A percentile compares a stretch with the other conserved stretches of the same genome.
phyloP scores from a whole-genome alignment of 2,113 vertebrate genomes.

The Pogona vitticeps region DNA sequence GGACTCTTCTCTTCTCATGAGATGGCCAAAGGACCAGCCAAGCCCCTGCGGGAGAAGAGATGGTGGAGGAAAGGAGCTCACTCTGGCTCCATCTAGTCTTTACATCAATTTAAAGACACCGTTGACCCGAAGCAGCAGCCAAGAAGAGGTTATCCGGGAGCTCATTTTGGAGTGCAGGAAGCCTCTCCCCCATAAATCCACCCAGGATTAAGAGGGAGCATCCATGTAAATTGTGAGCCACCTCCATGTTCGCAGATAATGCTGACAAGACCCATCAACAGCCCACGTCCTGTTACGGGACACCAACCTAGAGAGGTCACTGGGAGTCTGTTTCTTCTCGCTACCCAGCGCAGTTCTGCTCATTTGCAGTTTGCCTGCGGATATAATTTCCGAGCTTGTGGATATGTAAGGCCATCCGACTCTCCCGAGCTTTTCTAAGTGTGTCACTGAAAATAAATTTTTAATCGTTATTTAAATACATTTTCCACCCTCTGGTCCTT shows the following conservation, averaged over 20 bases:
- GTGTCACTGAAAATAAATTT: slow-evolving; percentile 28
- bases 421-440: slow-evolving; percentile 31
- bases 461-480: slow-evolving; percentile 34
- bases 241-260: background rate
- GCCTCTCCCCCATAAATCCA: too few species aligned
- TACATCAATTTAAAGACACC: too few species aligned
- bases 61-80: too few species aligned
- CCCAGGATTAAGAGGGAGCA: background rate
- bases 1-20: too few species aligned
- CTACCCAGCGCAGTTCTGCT: too few species aligned
- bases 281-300: background rate
- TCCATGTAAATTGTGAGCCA: background rate
- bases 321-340: background rate
- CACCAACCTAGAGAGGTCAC: background rate
- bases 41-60: too few species aligned
- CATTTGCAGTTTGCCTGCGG: slow-evolving; percentile 7
- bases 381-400: background rate
- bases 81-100: too few species aligned
- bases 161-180: background rate
- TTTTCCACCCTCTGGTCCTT: slow-evolving; percentile 41
- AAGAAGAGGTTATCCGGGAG: too few species aligned
- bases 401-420: background rate
- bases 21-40: too few species aligned
- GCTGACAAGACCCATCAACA: background rate
- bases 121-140: too few species aligned